These are phyloP conservation scores for Apis mellifera DNA, from an alignment of 1,140 invertebrate species.

Conservation along the genomic window Amel_HAv3.1 CM009931.2:25802501-25803000, in stretches of 20 bases:
- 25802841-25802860: background rate
- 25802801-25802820: too few relatives aligned
- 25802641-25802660: slow-evolving; percentile 54
- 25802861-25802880: background rate
- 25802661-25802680: slow-evolving; percentile 42
- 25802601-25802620: slow-evolving; percentile 38
- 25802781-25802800: too few relatives aligned
- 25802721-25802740: too few relatives aligned
- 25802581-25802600: slow-evolving; percentile 61
- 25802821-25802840: too few relatives aligned
- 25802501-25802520: background rate
- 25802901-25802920: slow-evolving; percentile 12
- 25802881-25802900: slow-evolving; percentile 41
- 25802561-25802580: slow-evolving; percentile 49
- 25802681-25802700: background rate
- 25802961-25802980: background rate
- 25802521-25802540: slow-evolving; percentile 28
- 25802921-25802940: background rate
- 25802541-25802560: slow-evolving; percentile 43
- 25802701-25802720: too few relatives aligned
- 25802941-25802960: slow-evolving; percentile 6
- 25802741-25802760: too few relatives aligned
- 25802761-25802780: too few relatives aligned
- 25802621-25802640: slow-evolving; percentile 46
- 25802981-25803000: slow-evolving; percentile 1